Conservation (phyloP, 2,888 invertebrate genomes). For the Torymus tubicola region DNA sequence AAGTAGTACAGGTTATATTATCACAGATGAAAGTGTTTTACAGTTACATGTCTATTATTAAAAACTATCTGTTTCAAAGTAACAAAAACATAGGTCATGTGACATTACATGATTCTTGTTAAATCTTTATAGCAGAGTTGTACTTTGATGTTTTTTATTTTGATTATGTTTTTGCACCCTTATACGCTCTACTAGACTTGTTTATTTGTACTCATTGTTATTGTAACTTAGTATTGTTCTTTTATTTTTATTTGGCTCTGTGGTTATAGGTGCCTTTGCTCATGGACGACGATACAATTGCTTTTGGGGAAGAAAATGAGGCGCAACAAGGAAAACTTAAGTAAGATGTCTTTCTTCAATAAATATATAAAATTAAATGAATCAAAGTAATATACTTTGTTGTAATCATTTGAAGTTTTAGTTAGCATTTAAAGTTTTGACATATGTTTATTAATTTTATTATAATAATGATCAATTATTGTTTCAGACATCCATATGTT, state of each 20-base stretch:
- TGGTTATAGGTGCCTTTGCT: constrained; percentile 86
- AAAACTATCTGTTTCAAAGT: too few species aligned
- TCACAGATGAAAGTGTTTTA: too few species aligned
- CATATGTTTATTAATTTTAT: neutral
- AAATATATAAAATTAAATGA: too few species aligned
- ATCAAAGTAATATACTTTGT: neutral
- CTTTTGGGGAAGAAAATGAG: constrained; percentile 90
- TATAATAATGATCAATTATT: neutral
- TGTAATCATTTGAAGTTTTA: neutral
- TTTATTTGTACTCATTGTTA: neutral
- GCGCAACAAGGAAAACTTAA: constrained; percentile 75
- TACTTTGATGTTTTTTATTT: neutral
- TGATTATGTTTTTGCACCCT: neutral
- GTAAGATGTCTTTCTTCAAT: constrained; percentile 64
- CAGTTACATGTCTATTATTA: too few species aligned
- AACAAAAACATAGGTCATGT: too few species aligned
- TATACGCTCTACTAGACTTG: neutral
- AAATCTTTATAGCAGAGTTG: neutral
- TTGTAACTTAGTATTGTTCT: neutral
- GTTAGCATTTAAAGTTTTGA: constrained; percentile 1
- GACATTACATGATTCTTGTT: too few species aligned
- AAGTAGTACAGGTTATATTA: too few species aligned
- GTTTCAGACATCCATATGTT: constrained; percentile 90
- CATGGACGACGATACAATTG: constrained; percentile 90
- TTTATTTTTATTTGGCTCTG: constrained; percentile 4